Conservation (phyloP, 1,140 invertebrate genomes). For the Platyura marginata region DNA sequence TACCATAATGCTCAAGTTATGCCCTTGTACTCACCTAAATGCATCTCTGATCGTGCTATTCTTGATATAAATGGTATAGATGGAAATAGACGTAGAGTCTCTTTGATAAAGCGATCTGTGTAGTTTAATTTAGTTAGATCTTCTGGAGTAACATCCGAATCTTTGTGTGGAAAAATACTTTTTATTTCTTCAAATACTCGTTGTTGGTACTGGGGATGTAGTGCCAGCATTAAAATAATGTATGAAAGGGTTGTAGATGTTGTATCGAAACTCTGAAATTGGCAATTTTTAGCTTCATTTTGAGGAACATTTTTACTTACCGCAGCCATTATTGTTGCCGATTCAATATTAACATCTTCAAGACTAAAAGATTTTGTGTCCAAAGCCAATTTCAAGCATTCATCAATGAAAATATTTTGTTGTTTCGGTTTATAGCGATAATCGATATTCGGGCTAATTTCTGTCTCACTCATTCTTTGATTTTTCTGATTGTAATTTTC, state of each 20-base stretch:
- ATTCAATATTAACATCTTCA: background rate
- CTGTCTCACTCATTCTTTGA: no score
- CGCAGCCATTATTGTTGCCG: background rate
- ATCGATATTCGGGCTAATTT: no score
- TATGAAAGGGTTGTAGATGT: background rate
- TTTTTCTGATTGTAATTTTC: no score
- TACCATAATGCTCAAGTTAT: no score
- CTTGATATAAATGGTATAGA: conserved; percentile 12
- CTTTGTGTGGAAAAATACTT: background rate
- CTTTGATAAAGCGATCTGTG: conserved; percentile 23
- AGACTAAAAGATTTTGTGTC: background rate
- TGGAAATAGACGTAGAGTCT: conserved; percentile 23
- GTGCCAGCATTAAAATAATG: conserved; percentile 3
- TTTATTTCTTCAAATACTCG: conserved; percentile 1
- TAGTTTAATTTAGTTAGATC: conserved; percentile 22
- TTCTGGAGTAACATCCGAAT: conserved; percentile 6
- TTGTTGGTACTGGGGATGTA: conserved; percentile 4
- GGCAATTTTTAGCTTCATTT: no score
- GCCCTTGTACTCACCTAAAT: no score
- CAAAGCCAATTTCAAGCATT: background rate
- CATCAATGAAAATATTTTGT: background rate
- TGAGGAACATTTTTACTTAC: no score
- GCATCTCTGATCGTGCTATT: background rate
- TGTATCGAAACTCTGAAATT: background rate
- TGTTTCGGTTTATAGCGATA: no score